Conservation (phyloP, 2,797 vertebrate species). For the Loriculus beryllinus region DNA sequence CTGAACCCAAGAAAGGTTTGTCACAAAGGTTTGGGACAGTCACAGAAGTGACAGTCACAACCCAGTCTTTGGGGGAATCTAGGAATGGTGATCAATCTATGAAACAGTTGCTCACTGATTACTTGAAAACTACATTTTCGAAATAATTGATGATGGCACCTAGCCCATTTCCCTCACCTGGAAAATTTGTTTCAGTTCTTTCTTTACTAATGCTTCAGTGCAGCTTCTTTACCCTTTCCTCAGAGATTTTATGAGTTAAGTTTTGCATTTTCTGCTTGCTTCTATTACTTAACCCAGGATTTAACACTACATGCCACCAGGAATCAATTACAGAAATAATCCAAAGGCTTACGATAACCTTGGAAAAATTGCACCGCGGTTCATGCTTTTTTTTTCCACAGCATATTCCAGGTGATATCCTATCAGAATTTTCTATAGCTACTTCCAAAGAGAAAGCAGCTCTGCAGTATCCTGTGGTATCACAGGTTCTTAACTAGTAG, state of each 20-base stretch:
- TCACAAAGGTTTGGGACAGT: neutral
- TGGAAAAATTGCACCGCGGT: neutral
- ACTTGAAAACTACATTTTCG: neutral
- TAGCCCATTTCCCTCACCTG: neutral
- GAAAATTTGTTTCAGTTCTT: neutral
- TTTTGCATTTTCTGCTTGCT: neutral
- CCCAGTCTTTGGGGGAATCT: neutral
- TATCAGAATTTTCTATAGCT: neutral
- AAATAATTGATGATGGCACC: neutral
- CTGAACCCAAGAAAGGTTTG: neutral
- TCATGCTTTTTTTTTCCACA: neutral
- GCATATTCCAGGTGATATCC: neutral
- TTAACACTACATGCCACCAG: neutral
- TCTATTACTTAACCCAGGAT: neutral
- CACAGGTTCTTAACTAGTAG: neutral
- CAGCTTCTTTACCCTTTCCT: neutral
- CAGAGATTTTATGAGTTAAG: neutral
- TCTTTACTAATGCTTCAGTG: neutral
- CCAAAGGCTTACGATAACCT: neutral
- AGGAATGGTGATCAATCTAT: neutral
- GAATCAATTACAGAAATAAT: neutral
- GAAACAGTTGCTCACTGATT: neutral
- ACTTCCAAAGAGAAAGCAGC: neutral
- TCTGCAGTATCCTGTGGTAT: neutral
- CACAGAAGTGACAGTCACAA: neutral